Base-by-base conservation (phyloP, 23 tunicate genomes). In the Phallusia fumigata region DNA sequence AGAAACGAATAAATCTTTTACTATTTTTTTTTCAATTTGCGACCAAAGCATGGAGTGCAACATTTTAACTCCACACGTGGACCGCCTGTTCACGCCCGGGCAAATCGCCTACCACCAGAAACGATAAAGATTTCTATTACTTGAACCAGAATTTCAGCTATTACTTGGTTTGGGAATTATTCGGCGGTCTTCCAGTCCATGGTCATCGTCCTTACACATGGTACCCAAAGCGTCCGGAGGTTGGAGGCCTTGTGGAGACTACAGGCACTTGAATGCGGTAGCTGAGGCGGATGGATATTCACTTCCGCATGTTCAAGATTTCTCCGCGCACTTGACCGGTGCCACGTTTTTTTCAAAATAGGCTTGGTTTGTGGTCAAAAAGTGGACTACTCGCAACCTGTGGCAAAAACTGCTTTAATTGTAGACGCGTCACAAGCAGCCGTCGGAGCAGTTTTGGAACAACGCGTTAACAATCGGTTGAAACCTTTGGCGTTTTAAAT, bases 211-310 rank as follows among this genome's bases (percentile, higher is more conserved):
- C 19, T 34, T 74, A 19, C 78, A 74, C 78, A 74, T 74, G 78
- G 78, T 74, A 16, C 78, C 78, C 22, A 74, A 74, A 31, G 78
- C 78, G 12, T 74, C 78, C 10, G 33, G 78, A 10, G 78, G 44
- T 19, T 74, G 81, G 81, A 78, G 81, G 34, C 81, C 19, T 65
- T n/a, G n/a, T n/a, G n/a, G 81, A 2, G 81, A 78, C 65, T 78
- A 78, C 58, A 30, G 81, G 8, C 81, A 19, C 12, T 47, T 47
- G 22, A 78, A 78, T 65, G 64, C 53, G 33, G 28, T 45, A 1
- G 12, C 81, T 19, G 24, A 44, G 35, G 81, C 53, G 2, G 81
- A 78, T 34, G 18, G 81, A 22, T 78, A 78, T 30, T 16, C 58
- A 15, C 10, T 78, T 30, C 81, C 81, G 2, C 81, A 78, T 28